Evolutionary conservation across 1,140 invertebrate species (phyloP), one percentile per base, ranked within the genome.

Genomic region (Pachyrhynchus sulphureomaculatus): DNA sequence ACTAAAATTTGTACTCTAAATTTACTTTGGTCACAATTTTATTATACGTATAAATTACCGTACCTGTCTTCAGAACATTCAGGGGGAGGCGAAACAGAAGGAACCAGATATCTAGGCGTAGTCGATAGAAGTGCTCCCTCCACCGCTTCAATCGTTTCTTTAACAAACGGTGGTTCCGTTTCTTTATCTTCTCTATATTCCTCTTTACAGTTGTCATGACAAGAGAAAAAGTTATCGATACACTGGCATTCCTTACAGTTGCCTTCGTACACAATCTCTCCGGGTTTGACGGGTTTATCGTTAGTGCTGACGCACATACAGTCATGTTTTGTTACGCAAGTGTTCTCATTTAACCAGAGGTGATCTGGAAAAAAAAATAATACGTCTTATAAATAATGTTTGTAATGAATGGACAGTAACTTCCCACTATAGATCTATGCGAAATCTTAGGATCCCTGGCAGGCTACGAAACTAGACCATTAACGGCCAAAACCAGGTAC

Each of bases 241-340:
- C 90, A 93, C 65, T 91, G 88, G 65, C 90, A 92, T 13, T 82
- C 79, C 69, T 84, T 80, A 66, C 88, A 90, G 0, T 81, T 79
- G 4, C 80, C 80, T 45, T 82, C 80, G n/a, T 80, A 67, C 2
- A 78, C 55, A 1, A 85, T 75, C 5, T 77, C 78, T 4, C 86
- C 85, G 3, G 88, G 86, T 78, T 86, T 86, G 1, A 91, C 77
- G 4, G 83, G 74, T 52, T 80, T 74, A 29, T 86, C 86, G 18
- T 83, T 73, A 8, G 81, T 74, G 18, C 85, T 82, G 24, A 79
- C 76, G 68, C 90, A 92, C 3, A 84, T 84, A 68, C 90, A 92
- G 55, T 90, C 86, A 23, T 81, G 77, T 2, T 80, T 68, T 4
- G 82, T 73, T 5, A 92, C 88, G 68, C 91, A 93, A 0, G 83